Evolutionary conservation across 1,140 invertebrate species (phyloP), one percentile per base, ranked within the genome.

Genomic region (Penaeus chinensis): DNA sequence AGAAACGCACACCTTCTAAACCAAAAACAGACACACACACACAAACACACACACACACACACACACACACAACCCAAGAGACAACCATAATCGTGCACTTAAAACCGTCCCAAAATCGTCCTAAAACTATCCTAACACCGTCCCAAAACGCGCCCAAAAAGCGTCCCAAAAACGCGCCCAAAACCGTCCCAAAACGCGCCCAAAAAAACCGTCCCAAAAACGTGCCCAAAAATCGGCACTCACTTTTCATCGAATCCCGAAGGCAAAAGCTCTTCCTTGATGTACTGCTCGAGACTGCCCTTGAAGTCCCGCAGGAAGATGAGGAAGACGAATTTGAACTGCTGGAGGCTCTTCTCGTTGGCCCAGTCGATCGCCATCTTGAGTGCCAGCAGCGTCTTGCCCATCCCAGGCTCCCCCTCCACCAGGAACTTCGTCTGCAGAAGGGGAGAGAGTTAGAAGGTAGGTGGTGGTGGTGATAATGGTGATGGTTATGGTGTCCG

Each of bases 291-390:
- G 16, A 94, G 90, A 65, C 90, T 90, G 24, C 90, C 22, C 79
- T 93, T 93, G 37, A 94, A 91, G 88, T 94, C 94, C 16, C 93
- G 91, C 10, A 94, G 90, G 0, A 93, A 93, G 20, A 94, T 92
- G 85, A 94, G 93, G 71, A 94, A 92, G 10, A 93, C 92, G 88
- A 93, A 89, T 60, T 89, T 83, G 83, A 89, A 89, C 86, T 84
- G 83, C 84, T 61, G 88, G 61, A 83, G 92, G 27, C 92, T 92
- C 82, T 91, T 92, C 89, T 93, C 92, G n/a, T 91, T 93, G 8
- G 93, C 93, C 94, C 94, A 94, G 47, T 93, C 93, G 89, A 93
- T 92, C 8, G 94, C 91, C 7, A 94, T 91, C n/a, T 93, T 92
- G 20, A 94, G 91, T 37, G 92, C 92, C 0, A 94, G 91, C 2